Evolutionary conservation across 1,140 invertebrate species (phyloP).

Genomic region (Lucilia sericata): DNA sequence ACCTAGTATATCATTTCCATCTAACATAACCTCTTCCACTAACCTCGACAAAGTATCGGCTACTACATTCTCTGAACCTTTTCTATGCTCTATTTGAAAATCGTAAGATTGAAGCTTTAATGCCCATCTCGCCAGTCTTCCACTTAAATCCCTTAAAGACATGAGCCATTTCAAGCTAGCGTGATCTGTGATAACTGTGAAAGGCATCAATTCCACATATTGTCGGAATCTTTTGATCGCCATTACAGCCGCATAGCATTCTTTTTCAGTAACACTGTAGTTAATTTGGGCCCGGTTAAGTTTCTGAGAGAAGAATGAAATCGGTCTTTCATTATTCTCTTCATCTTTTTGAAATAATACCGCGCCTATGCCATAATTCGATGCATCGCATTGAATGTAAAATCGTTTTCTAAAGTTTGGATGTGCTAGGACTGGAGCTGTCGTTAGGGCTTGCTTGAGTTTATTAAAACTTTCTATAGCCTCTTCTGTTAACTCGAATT

Average conservation of each 20-base stretch:
- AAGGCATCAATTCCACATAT: no score
- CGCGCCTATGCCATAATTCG: neutral
- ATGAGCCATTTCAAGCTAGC: no score
- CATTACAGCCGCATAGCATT: conserved; percentile 38
- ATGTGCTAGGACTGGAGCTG: conserved; percentile 19
- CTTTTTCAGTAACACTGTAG: conserved; percentile 38
- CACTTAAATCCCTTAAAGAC: neutral
- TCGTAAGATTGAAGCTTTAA: conserved; percentile 34
- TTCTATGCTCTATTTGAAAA: conserved; percentile 37
- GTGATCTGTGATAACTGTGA: no score
- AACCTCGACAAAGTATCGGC: neutral
- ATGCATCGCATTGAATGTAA: conserved; percentile 31
- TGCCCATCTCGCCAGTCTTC: conserved; percentile 18
- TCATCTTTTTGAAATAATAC: conserved; percentile 36
- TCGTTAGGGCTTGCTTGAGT: neutral
- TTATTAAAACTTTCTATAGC: neutral
- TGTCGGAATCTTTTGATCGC: neutral
- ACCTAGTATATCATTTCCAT: neutral
- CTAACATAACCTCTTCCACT: neutral
- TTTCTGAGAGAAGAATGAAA: conserved; percentile 39
- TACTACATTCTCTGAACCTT: conserved; percentile 33
- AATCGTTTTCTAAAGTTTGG: conserved; percentile 46
- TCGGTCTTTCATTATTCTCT: neutral
- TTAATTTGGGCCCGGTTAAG: conserved; percentile 9
- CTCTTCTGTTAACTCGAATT: neutral